Evolutionary conservation across 2,888 invertebrate species (phyloP).

Genomic region (Megastigmus dorsalis): DNA sequence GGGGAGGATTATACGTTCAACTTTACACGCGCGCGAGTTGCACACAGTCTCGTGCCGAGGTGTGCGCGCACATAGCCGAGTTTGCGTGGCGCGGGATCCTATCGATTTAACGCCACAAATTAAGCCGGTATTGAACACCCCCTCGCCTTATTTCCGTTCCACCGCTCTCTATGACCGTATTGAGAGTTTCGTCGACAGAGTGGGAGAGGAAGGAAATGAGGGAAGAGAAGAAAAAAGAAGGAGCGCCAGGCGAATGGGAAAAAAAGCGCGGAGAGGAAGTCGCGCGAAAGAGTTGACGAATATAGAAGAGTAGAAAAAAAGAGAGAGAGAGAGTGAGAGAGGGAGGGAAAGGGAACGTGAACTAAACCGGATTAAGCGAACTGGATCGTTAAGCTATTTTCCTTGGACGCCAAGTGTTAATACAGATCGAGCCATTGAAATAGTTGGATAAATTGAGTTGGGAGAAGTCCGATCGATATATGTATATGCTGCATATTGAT

Average conservation of each 20-base stretch:
- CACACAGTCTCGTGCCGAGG: too few species aligned
- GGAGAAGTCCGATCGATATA: too few species aligned
- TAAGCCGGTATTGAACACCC: conserved; percentile 45
- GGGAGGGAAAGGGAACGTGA: too few species aligned
- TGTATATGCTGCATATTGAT: too few species aligned
- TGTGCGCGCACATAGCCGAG: background rate
- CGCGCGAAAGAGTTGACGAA: background rate
- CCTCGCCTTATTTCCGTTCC: conserved; percentile 42
- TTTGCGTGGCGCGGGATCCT: conserved; percentile 38
- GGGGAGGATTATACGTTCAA: conserved; percentile 23
- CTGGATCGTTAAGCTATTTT: too few species aligned
- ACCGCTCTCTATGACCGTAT: conserved; percentile 11
- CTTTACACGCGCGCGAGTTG: background rate
- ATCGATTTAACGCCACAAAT: conserved; percentile 54
- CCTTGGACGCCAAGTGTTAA: too few species aligned
- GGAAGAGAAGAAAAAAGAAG: background rate
- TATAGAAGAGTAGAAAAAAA: background rate
- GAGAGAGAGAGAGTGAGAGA: background rate
- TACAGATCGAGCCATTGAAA: too few species aligned
- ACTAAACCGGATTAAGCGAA: too few species aligned
- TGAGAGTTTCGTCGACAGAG: background rate
- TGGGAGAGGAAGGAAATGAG: background rate
- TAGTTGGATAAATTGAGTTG: too few species aligned
- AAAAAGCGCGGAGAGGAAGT: background rate
- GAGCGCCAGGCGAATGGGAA: too few species aligned